phyloP scores from a whole-genome alignment of 2,797 vertebrate genomes.

The Clarias pachynema region DNA sequence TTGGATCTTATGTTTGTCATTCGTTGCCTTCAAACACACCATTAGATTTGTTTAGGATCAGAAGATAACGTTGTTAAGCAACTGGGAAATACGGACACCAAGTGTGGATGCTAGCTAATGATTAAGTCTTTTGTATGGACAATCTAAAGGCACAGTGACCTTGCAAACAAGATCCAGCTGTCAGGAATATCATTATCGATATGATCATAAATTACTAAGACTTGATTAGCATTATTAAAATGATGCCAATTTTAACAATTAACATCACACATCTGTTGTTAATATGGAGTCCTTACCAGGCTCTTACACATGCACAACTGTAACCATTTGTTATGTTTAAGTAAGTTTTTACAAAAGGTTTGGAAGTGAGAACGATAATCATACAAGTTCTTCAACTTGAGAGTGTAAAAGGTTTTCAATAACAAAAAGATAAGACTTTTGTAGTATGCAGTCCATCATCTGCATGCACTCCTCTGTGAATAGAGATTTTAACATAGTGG shows the following conservation, averaged over 20 bases:
- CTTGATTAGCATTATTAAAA: background rate
- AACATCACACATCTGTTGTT: background rate
- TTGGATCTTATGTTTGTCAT: background rate
- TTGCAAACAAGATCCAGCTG: background rate
- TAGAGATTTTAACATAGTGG: background rate
- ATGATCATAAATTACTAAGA: background rate
- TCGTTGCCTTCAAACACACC: background rate
- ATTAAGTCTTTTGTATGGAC: conserved; percentile 10
- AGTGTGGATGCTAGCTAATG: background rate
- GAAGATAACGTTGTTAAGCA: conserved; percentile 8
- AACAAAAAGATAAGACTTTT: too few species aligned
- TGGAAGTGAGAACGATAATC: background rate
- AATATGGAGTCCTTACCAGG: background rate
- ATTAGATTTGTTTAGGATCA: background rate
- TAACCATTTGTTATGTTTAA: background rate
- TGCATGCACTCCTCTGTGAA: background rate
- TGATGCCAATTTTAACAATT: background rate
- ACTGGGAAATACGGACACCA: background rate
- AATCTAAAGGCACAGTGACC: background rate
- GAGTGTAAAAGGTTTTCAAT: background rate
- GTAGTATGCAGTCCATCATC: background rate
- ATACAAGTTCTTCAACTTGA: background rate
- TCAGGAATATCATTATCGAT: background rate
- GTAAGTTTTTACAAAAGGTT: background rate
- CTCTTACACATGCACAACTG: background rate